Evolutionary conservation across 2,888 invertebrate genomes (phyloP).

Genomic region (Chrysotoxum bicinctum): DNA sequence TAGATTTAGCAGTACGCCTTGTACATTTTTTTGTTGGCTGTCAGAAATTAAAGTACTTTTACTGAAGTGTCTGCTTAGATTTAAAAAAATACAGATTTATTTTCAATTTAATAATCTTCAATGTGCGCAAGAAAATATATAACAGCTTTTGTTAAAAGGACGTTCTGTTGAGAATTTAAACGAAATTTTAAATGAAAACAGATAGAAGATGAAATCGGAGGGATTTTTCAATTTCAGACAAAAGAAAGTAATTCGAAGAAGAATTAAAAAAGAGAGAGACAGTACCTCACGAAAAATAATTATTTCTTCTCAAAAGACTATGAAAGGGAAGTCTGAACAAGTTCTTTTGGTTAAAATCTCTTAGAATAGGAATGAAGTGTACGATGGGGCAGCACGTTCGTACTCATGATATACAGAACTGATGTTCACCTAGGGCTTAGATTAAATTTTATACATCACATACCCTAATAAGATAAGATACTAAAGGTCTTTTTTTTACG

Average conservation of each 20-base stretch:
- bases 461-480: too few relatives aligned
- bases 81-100: slow-evolving; percentile 8
- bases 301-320: background rate
- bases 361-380: background rate
- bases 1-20: slow-evolving; percentile 15
- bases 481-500: too few relatives aligned
- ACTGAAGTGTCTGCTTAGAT: slow-evolving; percentile 20
- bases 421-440: background rate
- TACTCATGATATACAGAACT: background rate
- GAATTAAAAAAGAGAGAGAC: background rate
- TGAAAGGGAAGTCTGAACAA: background rate
- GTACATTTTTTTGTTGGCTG: background rate
- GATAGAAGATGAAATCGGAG: background rate
- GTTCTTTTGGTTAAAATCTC: background rate
- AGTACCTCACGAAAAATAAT: background rate
- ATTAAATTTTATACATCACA: background rate
- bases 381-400: too few relatives aligned
- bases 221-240: slow-evolving; percentile 8
- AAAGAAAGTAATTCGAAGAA: slow-evolving; percentile 8
- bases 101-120: slow-evolving; percentile 23
- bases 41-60: slow-evolving; percentile 9
- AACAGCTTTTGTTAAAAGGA: slow-evolving; percentile 15
- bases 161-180: slow-evolving; percentile 46
- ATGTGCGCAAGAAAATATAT: background rate
- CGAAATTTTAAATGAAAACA: slow-evolving; percentile 32